Evolutionary conservation across 2,113 vertebrate genomes (phyloP).

Genomic region (Atherinomorus stipes): DNA sequence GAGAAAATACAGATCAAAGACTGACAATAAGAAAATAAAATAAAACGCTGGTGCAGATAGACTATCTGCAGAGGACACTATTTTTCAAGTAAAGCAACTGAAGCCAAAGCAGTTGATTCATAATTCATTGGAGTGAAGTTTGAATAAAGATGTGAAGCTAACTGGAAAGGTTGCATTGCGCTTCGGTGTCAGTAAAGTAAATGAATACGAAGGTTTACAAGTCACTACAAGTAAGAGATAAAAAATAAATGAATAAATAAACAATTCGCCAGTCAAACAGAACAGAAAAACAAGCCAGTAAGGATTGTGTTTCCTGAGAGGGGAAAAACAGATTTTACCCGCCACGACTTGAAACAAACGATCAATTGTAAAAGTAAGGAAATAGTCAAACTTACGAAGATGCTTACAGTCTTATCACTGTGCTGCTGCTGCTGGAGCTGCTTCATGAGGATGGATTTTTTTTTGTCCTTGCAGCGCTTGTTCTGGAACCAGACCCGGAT

Average conservation of each 20-base stretch:
- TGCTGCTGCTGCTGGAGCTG: constrained; percentile 93
- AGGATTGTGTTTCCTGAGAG: background rate
- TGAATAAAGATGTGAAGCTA: constrained; percentile 48
- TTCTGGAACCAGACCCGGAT: constrained; percentile 99
- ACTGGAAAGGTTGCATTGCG: background rate
- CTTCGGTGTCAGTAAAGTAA: background rate
- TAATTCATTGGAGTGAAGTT: constrained; percentile 66
- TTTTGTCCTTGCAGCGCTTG: constrained; percentile 99
- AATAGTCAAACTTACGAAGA: constrained; percentile 76
- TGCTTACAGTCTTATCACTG: constrained; percentile 91
- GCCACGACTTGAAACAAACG: background rate
- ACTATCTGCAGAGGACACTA: constrained; percentile 9
- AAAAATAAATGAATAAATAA: background rate
- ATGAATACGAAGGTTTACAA: background rate
- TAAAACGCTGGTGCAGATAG: constrained; percentile 1
- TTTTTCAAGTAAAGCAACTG: constrained; percentile 46
- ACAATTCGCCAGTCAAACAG: background rate
- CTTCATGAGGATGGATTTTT: constrained; percentile 92
- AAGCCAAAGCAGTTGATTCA: constrained; percentile 65
- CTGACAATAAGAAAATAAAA: background rate
- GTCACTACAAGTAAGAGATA: background rate
- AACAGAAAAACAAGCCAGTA: background rate
- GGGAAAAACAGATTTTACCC: background rate
- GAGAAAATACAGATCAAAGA: background rate
- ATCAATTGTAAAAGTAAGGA: constrained; percentile 42